Evolutionary conservation across 2,888 invertebrate genomes (phyloP).

Genomic region (Hyles lineata): DNA sequence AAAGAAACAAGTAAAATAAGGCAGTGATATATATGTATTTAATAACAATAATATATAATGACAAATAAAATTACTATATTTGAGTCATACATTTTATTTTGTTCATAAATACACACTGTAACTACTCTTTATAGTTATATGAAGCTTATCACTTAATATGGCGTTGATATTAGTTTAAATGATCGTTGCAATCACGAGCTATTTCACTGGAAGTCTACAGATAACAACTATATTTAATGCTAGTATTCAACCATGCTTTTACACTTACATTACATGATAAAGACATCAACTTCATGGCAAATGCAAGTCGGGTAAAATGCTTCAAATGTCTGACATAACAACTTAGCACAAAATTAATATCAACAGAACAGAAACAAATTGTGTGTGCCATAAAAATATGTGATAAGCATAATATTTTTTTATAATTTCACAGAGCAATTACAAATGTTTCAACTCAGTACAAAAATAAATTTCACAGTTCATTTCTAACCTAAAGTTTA

Average conservation of each 20-base stretch:
- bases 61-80: conserved; percentile 7
- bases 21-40: conserved; percentile 8
- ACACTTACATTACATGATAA: not conserved
- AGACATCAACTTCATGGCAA: not conserved
- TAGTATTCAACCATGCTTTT: not conserved
- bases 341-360: not conserved
- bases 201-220: not conserved
- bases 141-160: conserved; percentile 6
- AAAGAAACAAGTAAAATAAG: not conserved
- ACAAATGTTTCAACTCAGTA: not conserved
- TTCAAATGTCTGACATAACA: not conserved
- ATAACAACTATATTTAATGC: not conserved
- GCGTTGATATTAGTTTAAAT: not conserved
- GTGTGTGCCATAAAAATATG: conserved; percentile 12
- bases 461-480: not conserved
- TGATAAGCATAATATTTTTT: not conserved
- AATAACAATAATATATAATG: conserved; percentile 5
- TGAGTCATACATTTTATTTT: not conserved
- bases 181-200: not conserved
- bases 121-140: not conserved
- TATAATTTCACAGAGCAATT: not conserved
- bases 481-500: not conserved
- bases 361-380: not conserved
- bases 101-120: not conserved
- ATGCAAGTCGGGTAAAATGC: not conserved